phyloP scores from a whole-genome alignment of 2,888 invertebrate species.

The Meghimatium bilineatum region DNA sequence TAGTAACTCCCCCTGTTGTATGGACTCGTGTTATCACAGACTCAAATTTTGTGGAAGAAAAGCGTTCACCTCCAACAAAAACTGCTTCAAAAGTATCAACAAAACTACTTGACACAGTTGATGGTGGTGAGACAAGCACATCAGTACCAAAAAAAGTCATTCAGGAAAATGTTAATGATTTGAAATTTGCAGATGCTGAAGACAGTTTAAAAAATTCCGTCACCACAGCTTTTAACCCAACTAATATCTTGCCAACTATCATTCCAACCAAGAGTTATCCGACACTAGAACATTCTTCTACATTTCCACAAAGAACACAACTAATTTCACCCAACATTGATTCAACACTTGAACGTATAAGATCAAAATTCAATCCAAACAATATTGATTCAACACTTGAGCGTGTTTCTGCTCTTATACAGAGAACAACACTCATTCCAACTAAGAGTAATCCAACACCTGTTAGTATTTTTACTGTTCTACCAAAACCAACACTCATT shows the following conservation, averaged over 20 bases:
- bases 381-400: too few species aligned
- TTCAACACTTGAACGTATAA: too few species aligned
- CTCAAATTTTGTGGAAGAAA: not conserved
- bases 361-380: too few species aligned
- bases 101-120: not conserved
- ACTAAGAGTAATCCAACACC: too few species aligned
- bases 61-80: not conserved
- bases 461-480: too few species aligned
- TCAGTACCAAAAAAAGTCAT: not conserved
- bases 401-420: too few species aligned
- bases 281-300: not conserved
- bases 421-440: too few species aligned
- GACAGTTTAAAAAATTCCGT: not conserved
- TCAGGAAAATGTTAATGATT: not conserved
- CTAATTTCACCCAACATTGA: too few species aligned
- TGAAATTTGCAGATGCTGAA: conserved; percentile 41
- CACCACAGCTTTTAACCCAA: not conserved
- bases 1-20: not conserved
- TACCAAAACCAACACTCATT: too few species aligned
- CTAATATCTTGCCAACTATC: not conserved
- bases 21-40: conserved; percentile 26
- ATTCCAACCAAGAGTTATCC: not conserved
- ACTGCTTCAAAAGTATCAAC: not conserved
- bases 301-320: not conserved
- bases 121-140: not conserved